These are phyloP conservation scores for Pangasianodon gigas DNA, from an alignment of 2,113 vertebrate genomes.

Conservation along the genomic window DNA sequence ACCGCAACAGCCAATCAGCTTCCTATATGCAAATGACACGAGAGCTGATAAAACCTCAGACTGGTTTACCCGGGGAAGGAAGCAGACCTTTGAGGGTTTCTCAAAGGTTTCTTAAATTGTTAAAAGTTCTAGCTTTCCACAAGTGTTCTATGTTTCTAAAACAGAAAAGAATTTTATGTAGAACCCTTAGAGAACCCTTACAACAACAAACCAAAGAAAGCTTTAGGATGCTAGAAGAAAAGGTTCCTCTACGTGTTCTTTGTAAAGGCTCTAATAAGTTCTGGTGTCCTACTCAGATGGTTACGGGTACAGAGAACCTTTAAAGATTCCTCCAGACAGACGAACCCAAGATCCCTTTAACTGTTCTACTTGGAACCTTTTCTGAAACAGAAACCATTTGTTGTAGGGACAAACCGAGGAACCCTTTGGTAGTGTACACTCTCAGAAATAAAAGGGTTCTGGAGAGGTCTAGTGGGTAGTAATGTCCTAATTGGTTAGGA, in stretches of 20 bases:
- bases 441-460: background rate
- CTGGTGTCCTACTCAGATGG: background rate
- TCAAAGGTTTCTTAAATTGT: background rate
- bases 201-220: background rate
- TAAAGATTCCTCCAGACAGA: background rate
- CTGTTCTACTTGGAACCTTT: background rate
- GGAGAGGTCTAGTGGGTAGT: background rate
- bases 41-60: background rate
- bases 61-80: background rate
- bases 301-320: background rate
- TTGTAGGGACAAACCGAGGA: background rate
- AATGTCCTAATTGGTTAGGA: background rate
- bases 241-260: background rate
- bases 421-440: no score
- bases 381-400: no score
- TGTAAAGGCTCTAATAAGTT: background rate
- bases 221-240: background rate
- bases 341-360: background rate
- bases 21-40: background rate
- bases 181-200: background rate
- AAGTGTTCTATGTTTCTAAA: background rate
- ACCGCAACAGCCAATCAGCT: background rate
- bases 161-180: background rate
- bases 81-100: background rate
- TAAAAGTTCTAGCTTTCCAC: background rate